Conservation (phyloP, 2,888 invertebrate genomes). For the Melanophora roralis region DNA sequence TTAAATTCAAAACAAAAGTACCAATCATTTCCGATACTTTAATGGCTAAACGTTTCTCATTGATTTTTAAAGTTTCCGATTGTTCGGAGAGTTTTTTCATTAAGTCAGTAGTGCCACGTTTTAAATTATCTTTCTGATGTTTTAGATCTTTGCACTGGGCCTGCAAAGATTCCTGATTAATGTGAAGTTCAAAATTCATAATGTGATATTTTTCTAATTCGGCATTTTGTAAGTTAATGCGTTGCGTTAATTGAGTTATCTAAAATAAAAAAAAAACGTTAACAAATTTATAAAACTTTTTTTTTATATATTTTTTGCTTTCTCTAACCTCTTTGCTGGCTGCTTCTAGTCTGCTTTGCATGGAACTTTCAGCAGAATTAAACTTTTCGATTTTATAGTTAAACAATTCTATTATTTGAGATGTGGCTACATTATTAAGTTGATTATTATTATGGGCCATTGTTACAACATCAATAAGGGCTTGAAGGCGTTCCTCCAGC, state of each 20-base stretch:
- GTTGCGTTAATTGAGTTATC: constrained; percentile 71
- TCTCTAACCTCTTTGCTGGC: constrained; percentile 70
- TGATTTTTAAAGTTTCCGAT: constrained; percentile 70
- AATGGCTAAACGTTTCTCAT: constrained; percentile 71
- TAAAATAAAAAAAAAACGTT: constrained; percentile 54
- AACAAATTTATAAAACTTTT: neutral
- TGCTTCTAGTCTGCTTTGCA: constrained; percentile 72
- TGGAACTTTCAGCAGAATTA: constrained; percentile 66
- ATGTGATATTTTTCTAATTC: constrained; percentile 73
- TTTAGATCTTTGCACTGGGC: constrained; percentile 73
- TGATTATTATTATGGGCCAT: constrained; percentile 70
- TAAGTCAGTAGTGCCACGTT: constrained; percentile 70
- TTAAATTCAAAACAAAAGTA: constrained; percentile 39
- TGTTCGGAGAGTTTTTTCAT: constrained; percentile 73
- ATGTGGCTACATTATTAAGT: constrained; percentile 72
- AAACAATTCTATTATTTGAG: constrained; percentile 75
- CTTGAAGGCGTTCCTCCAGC: constrained; percentile 71
- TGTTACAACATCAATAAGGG: constrained; percentile 70
- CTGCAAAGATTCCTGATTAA: constrained; percentile 74
- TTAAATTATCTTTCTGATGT: constrained; percentile 71
- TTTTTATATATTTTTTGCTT: too few relatives aligned
- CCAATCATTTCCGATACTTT: constrained; percentile 72
- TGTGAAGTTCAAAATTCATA: constrained; percentile 75
- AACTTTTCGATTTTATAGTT: constrained; percentile 75
- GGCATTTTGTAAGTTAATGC: constrained; percentile 72